Conservation (phyloP, 2,888 invertebrate species). For the Onchidella celtica region DNA sequence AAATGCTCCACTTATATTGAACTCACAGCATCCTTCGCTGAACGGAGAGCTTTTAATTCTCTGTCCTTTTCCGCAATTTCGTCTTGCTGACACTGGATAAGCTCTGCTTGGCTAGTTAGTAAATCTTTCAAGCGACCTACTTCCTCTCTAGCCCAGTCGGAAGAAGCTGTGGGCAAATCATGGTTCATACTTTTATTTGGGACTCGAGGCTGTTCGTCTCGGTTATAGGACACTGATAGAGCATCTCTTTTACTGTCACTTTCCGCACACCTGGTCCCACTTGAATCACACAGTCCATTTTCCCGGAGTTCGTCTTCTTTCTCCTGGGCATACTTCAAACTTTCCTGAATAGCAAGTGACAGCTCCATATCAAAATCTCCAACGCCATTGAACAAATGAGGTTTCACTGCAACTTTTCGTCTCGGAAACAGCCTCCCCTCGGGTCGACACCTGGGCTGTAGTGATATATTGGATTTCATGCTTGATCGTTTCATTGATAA, state of each 20-base stretch:
- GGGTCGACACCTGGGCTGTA: slow-evolving; percentile 60
- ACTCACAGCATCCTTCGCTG: slow-evolving; percentile 89
- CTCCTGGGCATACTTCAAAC: slow-evolving; percentile 67
- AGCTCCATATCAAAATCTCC: slow-evolving; percentile 67
- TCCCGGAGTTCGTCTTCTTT: slow-evolving; percentile 57
- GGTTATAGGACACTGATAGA: background rate
- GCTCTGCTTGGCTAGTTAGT: slow-evolving; percentile 90
- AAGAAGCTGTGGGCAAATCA: slow-evolving; percentile 20
- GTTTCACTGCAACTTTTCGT: slow-evolving; percentile 65
- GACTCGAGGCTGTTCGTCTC: slow-evolving; percentile 8
- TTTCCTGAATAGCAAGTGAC: slow-evolving; percentile 71
- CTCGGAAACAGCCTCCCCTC: slow-evolving; percentile 60
- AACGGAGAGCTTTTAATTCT: slow-evolving; percentile 86
- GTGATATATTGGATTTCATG: slow-evolving; percentile 61
- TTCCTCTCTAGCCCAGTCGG: slow-evolving; percentile 53
- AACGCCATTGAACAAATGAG: slow-evolving; percentile 64
- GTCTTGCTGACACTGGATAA: slow-evolving; percentile 94
- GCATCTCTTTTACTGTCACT: slow-evolving; percentile 34
- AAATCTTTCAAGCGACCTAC: slow-evolving; percentile 84
- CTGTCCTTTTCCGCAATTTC: slow-evolving; percentile 90
- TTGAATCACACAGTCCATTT: slow-evolving; percentile 40
- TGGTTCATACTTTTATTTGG: slow-evolving; percentile 31
- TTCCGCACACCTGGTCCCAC: slow-evolving; percentile 25
- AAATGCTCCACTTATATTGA: background rate
- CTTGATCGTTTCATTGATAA: slow-evolving; percentile 47